Evolutionary conservation across 2,888 invertebrate genomes (phyloP), one percentile per base, ranked within the genome.

Genomic region (Morpho helenor): DNA sequence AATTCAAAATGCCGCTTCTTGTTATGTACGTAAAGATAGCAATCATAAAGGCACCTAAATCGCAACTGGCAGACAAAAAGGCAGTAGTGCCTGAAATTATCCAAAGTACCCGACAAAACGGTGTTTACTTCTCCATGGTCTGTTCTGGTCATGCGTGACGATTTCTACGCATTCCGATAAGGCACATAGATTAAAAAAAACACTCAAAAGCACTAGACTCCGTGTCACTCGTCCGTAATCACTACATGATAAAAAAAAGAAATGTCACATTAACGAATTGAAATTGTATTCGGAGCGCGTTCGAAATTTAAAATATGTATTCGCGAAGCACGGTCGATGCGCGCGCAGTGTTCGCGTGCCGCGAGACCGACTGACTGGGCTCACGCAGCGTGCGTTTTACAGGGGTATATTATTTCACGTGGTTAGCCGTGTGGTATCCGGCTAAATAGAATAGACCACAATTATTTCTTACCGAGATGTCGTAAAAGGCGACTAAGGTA

Each of bases 21-120:
- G 10, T 6, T 49, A 31, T 7, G 22, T 41, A 22, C 2, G 10
- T 42, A 54, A 52, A 54, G 42, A 51, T 56, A 56, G 59, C 59
- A 67, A 72, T 70, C 66, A 68, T 75, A 77, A 76, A 75, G 72
- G 80, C 79, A 75, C 67, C 68, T 69, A 72, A 75, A 65, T 66
- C 75, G 79, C 81, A 83, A 77, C 77, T 76, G 76, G 79, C 79
- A 79, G 80, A 79, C 76, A 70, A 76, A 16, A 69, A 75, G 69
- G 70, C 81, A 80, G 71, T 70, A 77, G 76, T 76, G 84, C 81
- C 80, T 86, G 81, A 82, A 85, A 82, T 78, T 71, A 77, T 74
- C 53, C 52, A 59, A 49, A 77, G 74, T 80, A 80, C 74, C 77
- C 77, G 74, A 73, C 69, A 44, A 42, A 49, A 43, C 71, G 72